Conservation (phyloP, 2,797 vertebrate genomes). For the Muscicapa striata region DNA sequence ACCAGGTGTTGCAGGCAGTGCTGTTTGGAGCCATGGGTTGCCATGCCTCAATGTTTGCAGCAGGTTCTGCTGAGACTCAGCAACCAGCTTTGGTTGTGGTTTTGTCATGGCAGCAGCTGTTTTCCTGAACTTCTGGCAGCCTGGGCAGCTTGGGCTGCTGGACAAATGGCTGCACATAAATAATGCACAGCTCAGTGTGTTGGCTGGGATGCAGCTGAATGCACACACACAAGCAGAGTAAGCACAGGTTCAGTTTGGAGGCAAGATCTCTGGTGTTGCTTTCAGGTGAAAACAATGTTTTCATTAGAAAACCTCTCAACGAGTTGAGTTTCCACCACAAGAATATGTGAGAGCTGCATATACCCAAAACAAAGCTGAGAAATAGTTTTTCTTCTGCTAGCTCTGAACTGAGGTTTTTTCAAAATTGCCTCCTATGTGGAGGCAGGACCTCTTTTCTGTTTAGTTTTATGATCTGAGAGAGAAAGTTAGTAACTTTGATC, state of each 20-base stretch:
- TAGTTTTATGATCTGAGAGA: background rate
- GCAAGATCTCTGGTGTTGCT: fast-evolving
- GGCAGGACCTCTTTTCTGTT: background rate
- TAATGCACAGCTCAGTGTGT: fast-evolving
- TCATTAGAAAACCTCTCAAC: background rate
- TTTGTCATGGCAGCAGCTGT: background rate
- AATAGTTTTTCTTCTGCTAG: background rate
- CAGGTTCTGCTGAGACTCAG: background rate
- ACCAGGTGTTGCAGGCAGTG: background rate
- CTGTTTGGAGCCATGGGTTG: background rate
- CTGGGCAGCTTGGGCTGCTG: background rate
- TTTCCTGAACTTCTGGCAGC: background rate
- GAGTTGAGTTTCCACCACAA: background rate
- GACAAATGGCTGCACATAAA: background rate
- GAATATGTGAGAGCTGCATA: background rate
- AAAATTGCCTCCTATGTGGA: background rate
- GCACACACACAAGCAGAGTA: too few relatives aligned
- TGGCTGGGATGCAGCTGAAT: background rate
- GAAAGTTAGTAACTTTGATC: background rate
- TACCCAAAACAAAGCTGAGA: background rate
- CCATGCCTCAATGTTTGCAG: background rate
- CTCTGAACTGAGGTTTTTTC: background rate
- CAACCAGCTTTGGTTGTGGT: background rate
- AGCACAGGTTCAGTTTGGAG: background rate
- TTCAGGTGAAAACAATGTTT: background rate